A percentile compares a stretch with the other conserved stretches of the same genome.
Evolutionary conservation across 2,888 invertebrate genomes (phyloP).

Genomic region (Nowickia ferox): DNA sequence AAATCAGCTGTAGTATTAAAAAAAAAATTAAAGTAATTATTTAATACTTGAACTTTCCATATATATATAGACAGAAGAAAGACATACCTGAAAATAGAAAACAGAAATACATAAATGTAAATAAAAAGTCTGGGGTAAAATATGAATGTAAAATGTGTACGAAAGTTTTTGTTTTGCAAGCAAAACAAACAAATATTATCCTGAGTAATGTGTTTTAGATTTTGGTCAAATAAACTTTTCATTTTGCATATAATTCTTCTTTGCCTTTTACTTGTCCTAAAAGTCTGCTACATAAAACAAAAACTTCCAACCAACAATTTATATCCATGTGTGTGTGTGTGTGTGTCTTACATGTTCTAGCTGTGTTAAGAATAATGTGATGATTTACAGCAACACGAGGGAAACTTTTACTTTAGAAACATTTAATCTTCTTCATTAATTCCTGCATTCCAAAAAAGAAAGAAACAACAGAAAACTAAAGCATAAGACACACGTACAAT

Average conservation of each 20-base stretch:
- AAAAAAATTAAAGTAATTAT: constrained; percentile 9
- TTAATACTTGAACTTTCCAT: constrained; percentile 30
- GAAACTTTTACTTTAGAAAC: constrained; percentile 25
- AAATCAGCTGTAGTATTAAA: constrained; percentile 51
- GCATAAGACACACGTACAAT: background rate
- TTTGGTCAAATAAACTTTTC: constrained; percentile 13
- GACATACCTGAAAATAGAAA: constrained; percentile 55
- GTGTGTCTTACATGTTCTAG: background rate
- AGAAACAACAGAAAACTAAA: background rate
- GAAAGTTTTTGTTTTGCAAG: background rate
- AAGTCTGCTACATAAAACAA: constrained; percentile 3
- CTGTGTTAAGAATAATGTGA: constrained; percentile 26
- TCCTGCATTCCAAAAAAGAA: background rate
- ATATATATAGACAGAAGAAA: background rate
- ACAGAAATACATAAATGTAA: background rate
- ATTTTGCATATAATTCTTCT: background rate
- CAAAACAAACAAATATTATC: background rate
- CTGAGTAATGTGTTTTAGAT: constrained; percentile 7
- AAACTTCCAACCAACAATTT: constrained; percentile 12
- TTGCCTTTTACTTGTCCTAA: background rate
- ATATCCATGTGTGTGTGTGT: background rate
- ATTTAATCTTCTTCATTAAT: constrained; percentile 48
- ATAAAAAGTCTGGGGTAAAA: background rate
- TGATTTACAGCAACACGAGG: constrained; percentile 26
- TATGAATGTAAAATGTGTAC: background rate